A percentile compares a stretch with the other conserved stretches of the same genome.
These are phyloP conservation scores for Pegoplata infirma DNA, from an alignment of 2,888 invertebrate genomes.

Conservation along the genomic window DNA sequence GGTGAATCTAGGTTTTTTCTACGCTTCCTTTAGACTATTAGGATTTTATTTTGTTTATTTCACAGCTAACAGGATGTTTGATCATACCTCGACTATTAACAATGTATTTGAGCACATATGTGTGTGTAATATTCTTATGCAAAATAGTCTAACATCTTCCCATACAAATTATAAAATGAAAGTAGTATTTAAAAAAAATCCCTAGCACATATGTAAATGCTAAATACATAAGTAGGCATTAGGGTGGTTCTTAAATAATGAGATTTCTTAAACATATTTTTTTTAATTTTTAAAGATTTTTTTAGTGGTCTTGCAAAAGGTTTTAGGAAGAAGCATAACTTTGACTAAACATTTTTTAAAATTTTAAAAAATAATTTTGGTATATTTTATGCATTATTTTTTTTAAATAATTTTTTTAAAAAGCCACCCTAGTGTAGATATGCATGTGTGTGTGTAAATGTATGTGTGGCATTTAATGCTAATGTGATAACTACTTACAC, in stretches of 20 bases:
- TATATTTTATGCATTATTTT: no score
- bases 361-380: no score
- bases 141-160: background rate
- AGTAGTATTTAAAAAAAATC: background rate
- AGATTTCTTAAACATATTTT: no score
- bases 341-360: no score
- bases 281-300: no score
- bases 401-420: no score
- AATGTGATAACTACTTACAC: constrained; percentile 72
- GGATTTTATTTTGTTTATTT: background rate
- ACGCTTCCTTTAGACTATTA: background rate
- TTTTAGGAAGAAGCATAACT: no score
- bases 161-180: background rate
- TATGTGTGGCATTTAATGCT: constrained; percentile 60
- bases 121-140: background rate
- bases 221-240: constrained; percentile 1
- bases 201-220: background rate
- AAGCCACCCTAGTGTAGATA: no score
- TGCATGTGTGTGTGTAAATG: constrained; percentile 25
- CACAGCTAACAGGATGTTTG: background rate
- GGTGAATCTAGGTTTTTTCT: constrained; percentile 3
- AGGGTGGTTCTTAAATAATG: no score
- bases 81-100: constrained; percentile 8
- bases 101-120: background rate
- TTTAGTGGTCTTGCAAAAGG: no score